Evolutionary conservation across 2,797 vertebrate genomes (phyloP), one percentile per base, ranked within the genome.

Genomic region (Xyrichtys novacula): DNA sequence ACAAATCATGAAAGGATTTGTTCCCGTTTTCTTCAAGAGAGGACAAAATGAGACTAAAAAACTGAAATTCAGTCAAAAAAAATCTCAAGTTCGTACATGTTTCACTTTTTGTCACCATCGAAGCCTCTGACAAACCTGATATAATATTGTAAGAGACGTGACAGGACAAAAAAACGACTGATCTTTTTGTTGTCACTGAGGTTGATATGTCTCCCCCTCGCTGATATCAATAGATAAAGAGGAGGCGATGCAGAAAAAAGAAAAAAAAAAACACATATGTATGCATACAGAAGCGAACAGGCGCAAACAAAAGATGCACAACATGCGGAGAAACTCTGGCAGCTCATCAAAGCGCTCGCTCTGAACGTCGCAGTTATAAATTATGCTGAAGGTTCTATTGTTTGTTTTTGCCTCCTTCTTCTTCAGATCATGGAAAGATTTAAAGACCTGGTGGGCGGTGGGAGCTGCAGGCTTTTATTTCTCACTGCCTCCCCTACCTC

Each of bases 371-470:
- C 65, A 11, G 62, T 73, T 80, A 79, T 80, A 88, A 92, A 90
- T 91, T 81, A 87, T 80, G 80, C 81, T 82, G 85, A 87, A 84
- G 80, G 65, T 78, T 78, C 74, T 14, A 77, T 91, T 91, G 84
- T 87, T 88, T 67, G 4, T 66, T 76, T 76, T 73, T 74, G 50
- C 73, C 79, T 61, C 65, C 69, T 78, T 65, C 80, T 84, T 76
- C 82, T 65, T 89, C 74, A 90, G 89, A 92, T 92, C 88, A 88
- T 53, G 64, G 85, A 71, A 34, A 78, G 84, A 88, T 88, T 85
- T 88, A 84, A 84, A 84, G 83, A 78, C 55, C 20, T 39, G 64
- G 85, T 84, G 83, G 81, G 83, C 56, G 74, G 65, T 62, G 42
- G 62, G 52, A 80, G 77, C 86, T 86, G 76, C 63, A 4, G 85